Base-by-base conservation (phyloP, 2,888 invertebrate species). In the Agrotis exclamationis region DNA sequence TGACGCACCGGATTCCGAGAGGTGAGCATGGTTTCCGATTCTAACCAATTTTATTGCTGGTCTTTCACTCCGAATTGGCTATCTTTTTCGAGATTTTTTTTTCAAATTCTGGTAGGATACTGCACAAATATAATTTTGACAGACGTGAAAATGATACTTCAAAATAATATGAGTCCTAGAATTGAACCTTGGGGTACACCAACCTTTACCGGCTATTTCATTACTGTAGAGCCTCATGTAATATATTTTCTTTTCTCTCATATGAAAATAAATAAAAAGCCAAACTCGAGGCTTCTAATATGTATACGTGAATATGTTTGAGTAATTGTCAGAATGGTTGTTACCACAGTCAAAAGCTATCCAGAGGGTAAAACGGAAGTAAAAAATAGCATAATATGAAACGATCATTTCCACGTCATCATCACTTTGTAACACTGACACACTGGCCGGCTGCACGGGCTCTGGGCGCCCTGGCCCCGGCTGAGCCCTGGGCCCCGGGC, bases 1-100 rank as follows among this genome's bases (percentile, higher is more conserved):
- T 81, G 98, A 98, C 96, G 98, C 98, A 82, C 98, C 98, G 86
- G 98, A 98, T 93, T 98, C 98, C 95, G 98, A 98, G 97, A 98
- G 98, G 98, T 98, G 97, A 96, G 96, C 90, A 75, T 72, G 53
- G 18, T 44, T 47, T 66, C 28, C 51, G 16, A 44, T 47, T 20
- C 9, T n/a, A 45, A 59, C 54, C 44, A 62, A 64, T 51, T 44
- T 58, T 64, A 45, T 33, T 13, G 18, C 63, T 51, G 47, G 13
- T 53, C 5, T 47, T n/a, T 59, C 4, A n/a, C 13, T 74, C 64
- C 45, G 54, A 16, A 84, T 79, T 74, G 72, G 77, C 63, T 58
- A 6, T 73, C 45, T 9, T 13, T n/a, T 6, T 33, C 33, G 48
- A 58, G 45, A 24, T 47, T 22, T 59, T 60, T 7, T 68, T 39